Conservation (phyloP, 2,113 vertebrate species). For the Notarius quadriscutis region DNA sequence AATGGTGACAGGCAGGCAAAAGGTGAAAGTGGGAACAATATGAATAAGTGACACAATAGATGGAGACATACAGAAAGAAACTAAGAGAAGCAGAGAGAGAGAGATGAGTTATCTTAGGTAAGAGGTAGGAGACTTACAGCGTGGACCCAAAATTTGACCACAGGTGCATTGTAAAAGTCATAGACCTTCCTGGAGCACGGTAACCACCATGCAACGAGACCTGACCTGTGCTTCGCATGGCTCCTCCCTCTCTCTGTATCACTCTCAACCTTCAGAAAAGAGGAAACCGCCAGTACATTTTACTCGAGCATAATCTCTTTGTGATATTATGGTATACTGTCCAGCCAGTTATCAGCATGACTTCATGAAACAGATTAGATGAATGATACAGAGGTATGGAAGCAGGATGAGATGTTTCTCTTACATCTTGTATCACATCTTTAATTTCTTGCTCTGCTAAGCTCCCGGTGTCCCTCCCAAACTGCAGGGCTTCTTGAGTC, state of each 20-base stretch:
- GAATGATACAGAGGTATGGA: neutral
- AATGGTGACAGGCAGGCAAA: neutral
- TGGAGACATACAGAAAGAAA: neutral
- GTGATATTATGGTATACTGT: neutral
- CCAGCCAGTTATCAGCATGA: neutral
- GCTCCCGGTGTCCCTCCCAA: constrained; percentile 75
- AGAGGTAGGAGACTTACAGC: constrained; percentile 77
- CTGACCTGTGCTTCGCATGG: constrained; percentile 54
- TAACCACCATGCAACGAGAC: constrained; percentile 64
- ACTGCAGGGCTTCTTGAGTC: constrained; percentile 83
- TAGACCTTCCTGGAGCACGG: constrained; percentile 80
- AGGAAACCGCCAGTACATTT: neutral
- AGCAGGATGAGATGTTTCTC: neutral
- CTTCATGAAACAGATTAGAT: neutral
- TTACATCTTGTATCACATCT: constrained; percentile 40
- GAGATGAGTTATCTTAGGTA: neutral
- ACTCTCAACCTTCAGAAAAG: constrained; percentile 61
- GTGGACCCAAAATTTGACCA: constrained; percentile 99
- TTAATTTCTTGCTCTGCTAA: constrained; percentile 54
- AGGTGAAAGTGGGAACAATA: neutral
- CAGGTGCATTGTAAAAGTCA: constrained; percentile 94
- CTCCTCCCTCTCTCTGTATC: constrained; percentile 79
- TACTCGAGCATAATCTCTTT: neutral
- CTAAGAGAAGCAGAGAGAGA: neutral
- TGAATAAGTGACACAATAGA: too few relatives aligned